Evolutionary conservation across 35 echinoderm and acorn worm genomes (phyloP), one percentile per base, ranked within the genome.

Genomic region (Lytechinus variegatus): DNA sequence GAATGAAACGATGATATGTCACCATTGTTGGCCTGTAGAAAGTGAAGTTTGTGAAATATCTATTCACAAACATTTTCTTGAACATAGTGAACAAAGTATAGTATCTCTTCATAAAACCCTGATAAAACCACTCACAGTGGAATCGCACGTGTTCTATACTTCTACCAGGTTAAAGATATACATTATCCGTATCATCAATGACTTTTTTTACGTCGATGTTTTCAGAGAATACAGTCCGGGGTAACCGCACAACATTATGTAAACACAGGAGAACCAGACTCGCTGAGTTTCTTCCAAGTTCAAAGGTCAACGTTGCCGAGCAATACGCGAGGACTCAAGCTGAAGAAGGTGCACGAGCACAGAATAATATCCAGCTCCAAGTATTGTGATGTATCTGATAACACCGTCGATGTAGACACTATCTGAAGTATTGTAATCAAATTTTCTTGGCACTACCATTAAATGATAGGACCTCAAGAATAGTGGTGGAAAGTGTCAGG

Each of bases 241-340:
- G 88, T 21, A 90, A 90, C 88, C 88, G 88, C 88, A 54, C 88
- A 44, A 90, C 88, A 90, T 90, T 90, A 90, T 90, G 88, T 90
- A 90, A 90, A 90, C 88, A 90, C 10, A 54, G 52, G 12, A 54
- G 28, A 54, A 44, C 52, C 29, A 90, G 88, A 90, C 29, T 90
- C 88, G 88, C 28, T 44, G 88, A 54, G 88, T 90, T 90, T 90
- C 88, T 90, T 54, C 52, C 88, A 90, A 90, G 88, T 90, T 90
- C 88, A 90, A 90, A 54, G 88, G 88, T 90, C 88, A 90, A 21
- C 13, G 88, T 90, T 90, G 88, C 88, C 88, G 66, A 79, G 66
- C 19, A 79, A 4, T 16, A 79, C 21, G 66, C 12, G 66, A 79
- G 19, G 6, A 44, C 33, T 44, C 19, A 79, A 8, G 66, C 66